Conservation (phyloP, 2,797 vertebrate species). For the Diplodus sargus region DNA sequence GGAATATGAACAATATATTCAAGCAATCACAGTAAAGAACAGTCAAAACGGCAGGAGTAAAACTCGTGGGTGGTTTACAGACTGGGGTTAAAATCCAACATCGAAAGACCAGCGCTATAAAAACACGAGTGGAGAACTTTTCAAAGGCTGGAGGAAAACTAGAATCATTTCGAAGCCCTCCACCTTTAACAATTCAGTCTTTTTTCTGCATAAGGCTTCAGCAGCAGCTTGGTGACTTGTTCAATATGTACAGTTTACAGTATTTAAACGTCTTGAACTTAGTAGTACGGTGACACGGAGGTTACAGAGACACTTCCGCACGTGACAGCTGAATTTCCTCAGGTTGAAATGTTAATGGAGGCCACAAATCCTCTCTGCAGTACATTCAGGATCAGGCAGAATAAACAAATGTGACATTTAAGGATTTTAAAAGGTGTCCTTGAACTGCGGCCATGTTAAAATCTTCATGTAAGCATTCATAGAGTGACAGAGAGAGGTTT, state of each 20-base stretch:
- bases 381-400: neutral
- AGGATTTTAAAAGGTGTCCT: conserved; percentile 2
- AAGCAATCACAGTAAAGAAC: conserved; percentile 3
- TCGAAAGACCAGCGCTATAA: neutral
- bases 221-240: neutral
- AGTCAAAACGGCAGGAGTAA: conserved; percentile 34
- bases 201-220: neutral
- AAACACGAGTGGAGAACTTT: neutral
- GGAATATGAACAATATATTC: conserved; percentile 17
- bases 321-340: neutral
- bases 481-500: neutral
- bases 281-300: neutral
- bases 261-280: neutral
- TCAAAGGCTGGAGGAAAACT: neutral
- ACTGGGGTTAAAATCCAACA: neutral
- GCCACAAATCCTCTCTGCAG: neutral
- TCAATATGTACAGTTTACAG: conserved; percentile 4
- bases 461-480: conserved; percentile 7
- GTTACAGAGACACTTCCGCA: neutral
- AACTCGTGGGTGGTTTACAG: conserved; percentile 35
- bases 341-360: neutral
- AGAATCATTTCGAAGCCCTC: neutral
- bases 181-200: conserved; percentile 12
- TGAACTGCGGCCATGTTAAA: conserved; percentile 25
- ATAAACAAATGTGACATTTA: neutral